Evolutionary conservation across 2,797 vertebrate species (phyloP), one percentile per base, ranked within the genome.

Genomic region (Cirrhinus mrigala): DNA sequence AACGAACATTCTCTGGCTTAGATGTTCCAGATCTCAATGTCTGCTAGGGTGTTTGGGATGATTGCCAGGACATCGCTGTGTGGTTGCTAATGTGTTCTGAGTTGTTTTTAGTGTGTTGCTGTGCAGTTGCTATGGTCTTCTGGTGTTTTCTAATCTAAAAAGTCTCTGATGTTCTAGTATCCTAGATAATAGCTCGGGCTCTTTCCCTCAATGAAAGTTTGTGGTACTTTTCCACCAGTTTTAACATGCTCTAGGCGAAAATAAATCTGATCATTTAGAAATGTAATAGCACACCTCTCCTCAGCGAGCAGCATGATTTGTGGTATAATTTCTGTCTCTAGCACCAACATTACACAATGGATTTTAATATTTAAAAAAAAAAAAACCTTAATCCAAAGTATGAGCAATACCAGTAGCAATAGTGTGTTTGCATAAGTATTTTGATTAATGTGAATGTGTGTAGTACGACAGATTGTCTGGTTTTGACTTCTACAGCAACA

Each of bases 181-280:
- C 6, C 9, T 76, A 56, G 74, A 58, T 58, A 66, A 58, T 40
- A 54, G 20, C 22, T 77, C 4, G 0, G 33, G 54, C 40, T 60
- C 14, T 44, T 66, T 77, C 75, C 14, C 37, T 77, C 14, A 40
- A n/a, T 60, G 2, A 56, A 56, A 37, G 10, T 52, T 62, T 68
- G 27, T 69, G 46, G 12, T 52, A n/a, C 46, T 68, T 54, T 60
- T 82, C 4, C 14, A 48, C 29, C 6, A 37, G 1, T 58, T 76
- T 77, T 24, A 40, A 24, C 7, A 5, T 60, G 75, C 54, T 24
- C 37, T 37, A 77, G 54, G 75, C 33, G 3, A 60, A 40, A 77
- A 77, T 73, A 44, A 73, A 58, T 73, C 56, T n/a, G 56, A 50
- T 83, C 22, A 18, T 27, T 83, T 83, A 50, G 69, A 74, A 83